Conservation (phyloP, 2,888 invertebrate species). For the Drosophila trichaetosa region DNA sequence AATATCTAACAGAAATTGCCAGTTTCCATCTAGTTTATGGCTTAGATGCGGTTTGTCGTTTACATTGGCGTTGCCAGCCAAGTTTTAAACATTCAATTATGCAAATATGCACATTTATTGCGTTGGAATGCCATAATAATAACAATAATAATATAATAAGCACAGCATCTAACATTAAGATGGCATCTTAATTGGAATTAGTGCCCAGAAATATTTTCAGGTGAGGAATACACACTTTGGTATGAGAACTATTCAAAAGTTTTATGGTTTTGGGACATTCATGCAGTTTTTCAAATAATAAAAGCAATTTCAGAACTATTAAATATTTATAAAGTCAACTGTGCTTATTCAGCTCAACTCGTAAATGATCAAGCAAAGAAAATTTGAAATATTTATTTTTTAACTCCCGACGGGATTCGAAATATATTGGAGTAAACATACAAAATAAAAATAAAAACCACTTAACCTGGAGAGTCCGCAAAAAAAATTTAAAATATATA, state of each 20-base stretch:
- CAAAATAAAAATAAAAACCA: background rate
- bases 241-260: background rate
- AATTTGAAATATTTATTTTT: background rate
- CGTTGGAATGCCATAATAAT: conserved; percentile 5
- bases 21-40: conserved; percentile 47
- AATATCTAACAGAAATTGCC: conserved; percentile 38
- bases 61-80: conserved; percentile 64
- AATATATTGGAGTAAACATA: background rate
- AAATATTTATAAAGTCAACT: background rate
- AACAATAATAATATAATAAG: conserved; percentile 19
- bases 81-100: conserved; percentile 68
- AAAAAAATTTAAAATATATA: background rate
- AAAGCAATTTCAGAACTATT: background rate
- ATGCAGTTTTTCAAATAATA: background rate
- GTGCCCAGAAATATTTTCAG: background rate
- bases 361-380: background rate
- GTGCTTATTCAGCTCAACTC: background rate
- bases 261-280: background rate
- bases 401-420: background rate
- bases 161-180: background rate
- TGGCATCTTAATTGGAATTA: background rate
- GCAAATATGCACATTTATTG: conserved; percentile 34
- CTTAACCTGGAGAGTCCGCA: background rate
- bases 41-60: conserved; percentile 41
- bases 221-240: background rate